Evolutionary conservation across 2,113 vertebrate species (phyloP).

Genomic region (Bostrychus sinensis): DNA sequence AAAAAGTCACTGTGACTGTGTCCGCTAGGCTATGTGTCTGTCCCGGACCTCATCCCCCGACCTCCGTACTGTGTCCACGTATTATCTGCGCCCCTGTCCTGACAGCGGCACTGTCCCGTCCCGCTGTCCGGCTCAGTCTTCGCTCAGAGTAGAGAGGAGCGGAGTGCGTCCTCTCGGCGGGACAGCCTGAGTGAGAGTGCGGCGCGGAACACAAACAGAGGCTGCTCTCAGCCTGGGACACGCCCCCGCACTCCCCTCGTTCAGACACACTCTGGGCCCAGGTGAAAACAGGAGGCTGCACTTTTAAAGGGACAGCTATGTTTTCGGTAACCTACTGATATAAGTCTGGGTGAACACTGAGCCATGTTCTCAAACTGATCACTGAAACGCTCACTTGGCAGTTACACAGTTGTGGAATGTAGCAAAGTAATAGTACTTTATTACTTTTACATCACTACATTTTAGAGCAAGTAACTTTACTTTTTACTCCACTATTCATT

Average conservation of each 20-base stretch:
- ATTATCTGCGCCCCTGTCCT: neutral
- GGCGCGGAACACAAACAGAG: neutral
- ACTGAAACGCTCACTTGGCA: no score
- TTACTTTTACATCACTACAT: no score
- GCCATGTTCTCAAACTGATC: no score
- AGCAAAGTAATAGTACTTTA: no score
- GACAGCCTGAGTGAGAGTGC: conserved; percentile 8
- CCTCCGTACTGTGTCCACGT: neutral
- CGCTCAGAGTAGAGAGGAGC: neutral
- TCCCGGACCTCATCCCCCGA: neutral
- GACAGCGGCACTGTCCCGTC: neutral
- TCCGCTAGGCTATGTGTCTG: neutral
- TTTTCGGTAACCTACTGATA: no score
- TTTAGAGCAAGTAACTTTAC: no score
- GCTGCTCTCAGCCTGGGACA: neutral
- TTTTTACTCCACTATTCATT: no score
- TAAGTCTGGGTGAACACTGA: no score
- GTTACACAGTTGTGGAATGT: no score
- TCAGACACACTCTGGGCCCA: neutral
- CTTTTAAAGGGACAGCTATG: neutral
- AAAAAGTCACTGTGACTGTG: neutral
- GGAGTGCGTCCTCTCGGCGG: neutral
- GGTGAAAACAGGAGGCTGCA: neutral
- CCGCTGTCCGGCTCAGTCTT: neutral
- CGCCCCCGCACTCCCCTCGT: conserved; percentile 3